Conservation (phyloP, 2,797 vertebrate species). For the Rhabdomys pumilio region DNA sequence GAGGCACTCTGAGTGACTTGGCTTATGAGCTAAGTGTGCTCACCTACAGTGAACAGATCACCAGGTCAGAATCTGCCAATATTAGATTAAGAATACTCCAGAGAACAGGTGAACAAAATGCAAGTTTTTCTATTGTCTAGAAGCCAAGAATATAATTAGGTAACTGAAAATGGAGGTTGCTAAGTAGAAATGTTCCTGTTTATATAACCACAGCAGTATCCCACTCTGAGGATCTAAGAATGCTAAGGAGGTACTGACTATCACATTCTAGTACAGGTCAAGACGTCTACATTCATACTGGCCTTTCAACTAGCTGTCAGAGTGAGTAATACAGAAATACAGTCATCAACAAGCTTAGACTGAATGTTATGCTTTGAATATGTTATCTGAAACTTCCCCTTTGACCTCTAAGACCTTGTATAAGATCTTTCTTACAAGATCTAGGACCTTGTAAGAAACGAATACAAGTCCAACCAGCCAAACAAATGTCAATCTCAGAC, state of each 20-base stretch:
- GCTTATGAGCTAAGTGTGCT: not conserved
- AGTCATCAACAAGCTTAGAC: constrained; percentile 31
- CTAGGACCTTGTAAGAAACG: constrained; percentile 35
- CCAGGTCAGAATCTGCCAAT: not conserved
- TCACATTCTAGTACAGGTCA: constrained; percentile 21
- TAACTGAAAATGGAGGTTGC: constrained; percentile 46
- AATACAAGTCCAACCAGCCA: constrained; percentile 39
- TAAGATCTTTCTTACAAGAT: not conserved
- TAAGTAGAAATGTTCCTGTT: constrained; percentile 46
- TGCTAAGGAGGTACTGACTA: not conserved
- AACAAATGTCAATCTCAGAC: constrained; percentile 55
- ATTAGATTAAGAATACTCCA: constrained; percentile 43
- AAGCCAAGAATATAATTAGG: constrained; percentile 44
- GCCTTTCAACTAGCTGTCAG: constrained; percentile 61
- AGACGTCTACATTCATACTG: constrained; percentile 68
- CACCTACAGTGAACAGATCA: constrained; percentile 14
- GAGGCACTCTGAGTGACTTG: not conserved
- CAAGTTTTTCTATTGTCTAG: constrained; percentile 34
- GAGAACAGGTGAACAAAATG: constrained; percentile 46
- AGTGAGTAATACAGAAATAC: constrained; percentile 38
- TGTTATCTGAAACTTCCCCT: constrained; percentile 52
- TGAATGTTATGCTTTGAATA: constrained; percentile 64
- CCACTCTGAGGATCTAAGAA: not conserved
- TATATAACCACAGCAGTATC: constrained; percentile 22
- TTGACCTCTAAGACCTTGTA: not conserved